Base-by-base conservation (phyloP, 2,888 invertebrate species). In the Apeira syringaria region DNA sequence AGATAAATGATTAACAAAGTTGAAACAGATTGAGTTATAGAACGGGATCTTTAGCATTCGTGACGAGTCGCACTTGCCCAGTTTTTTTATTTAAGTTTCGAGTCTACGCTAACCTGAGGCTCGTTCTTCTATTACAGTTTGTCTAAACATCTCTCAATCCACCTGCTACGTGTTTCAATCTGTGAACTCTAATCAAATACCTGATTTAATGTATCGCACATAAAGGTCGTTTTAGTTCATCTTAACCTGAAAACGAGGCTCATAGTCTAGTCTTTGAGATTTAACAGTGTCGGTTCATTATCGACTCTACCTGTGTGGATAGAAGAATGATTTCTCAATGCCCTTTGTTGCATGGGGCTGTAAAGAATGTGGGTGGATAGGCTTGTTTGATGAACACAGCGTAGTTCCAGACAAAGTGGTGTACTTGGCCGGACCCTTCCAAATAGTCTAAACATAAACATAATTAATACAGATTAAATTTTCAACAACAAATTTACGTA, bases 51-150 rank as follows among this genome's bases (percentile, higher is more conserved):
- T n/a, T n/a, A n/a, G n/a, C n/a, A n/a, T n/a, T n/a, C n/a, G n/a
- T n/a, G n/a, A n/a, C n/a, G n/a, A n/a, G n/a, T n/a, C n/a, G n/a
- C n/a, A n/a, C n/a, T n/a, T 64, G 57, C 56, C 68, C 67, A 71
- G 67, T 72, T 76, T 73, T 75, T 66, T 71, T n/a, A 59, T 58
- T 62, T 68, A 72, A 69, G 65, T 67, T 73, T 69, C n/a, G 61
- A 68, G 70, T 64, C 51, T 47, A 64, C 71, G 74, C 75, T 78
- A 74, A 80, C 27, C 77, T 74, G 73, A 68, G 55, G 60, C 70
- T 73, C 66, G 67, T 73, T 74, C 71, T 73, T 75, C 59, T 72
- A 67, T 66, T 67, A 65, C 63, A 61, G 61, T 53, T 59, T 65
- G 66, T 59, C 61, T 63, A 75, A 75, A 78, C 74, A 73, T 47